Evolutionary conservation across 2,888 invertebrate species (phyloP).

Genomic region (Frankliniella intonsa): DNA sequence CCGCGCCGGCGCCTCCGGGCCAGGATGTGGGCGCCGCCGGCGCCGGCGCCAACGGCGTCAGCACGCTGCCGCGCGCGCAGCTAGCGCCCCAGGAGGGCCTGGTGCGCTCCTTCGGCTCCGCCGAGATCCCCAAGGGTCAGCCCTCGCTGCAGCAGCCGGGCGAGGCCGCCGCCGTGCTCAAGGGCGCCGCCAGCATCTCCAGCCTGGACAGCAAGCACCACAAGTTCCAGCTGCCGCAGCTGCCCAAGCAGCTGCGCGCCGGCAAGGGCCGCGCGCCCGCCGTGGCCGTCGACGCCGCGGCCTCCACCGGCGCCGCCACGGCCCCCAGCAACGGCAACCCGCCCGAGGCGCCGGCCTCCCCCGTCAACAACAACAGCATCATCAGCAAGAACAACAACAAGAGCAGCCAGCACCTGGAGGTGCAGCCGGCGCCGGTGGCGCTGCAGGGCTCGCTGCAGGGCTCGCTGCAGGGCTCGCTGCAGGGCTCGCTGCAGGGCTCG

Average conservation of each 20-base stretch:
- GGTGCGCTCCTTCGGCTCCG: slow-evolving; percentile 17
- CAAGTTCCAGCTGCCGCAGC: slow-evolving; percentile 52
- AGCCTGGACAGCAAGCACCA: slow-evolving; percentile 59
- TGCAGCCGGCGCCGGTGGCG: slow-evolving; percentile 49
- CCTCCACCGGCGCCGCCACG: slow-evolving; percentile 44
- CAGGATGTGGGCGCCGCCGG: slow-evolving; percentile 23
- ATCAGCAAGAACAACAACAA: slow-evolving; percentile 48
- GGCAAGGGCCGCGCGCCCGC: neutral
- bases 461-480: slow-evolving; percentile 61
- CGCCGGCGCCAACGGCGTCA: slow-evolving; percentile 26
- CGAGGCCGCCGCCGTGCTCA: slow-evolving; percentile 44
- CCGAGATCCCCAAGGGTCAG: slow-evolving; percentile 3
- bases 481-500: slow-evolving; percentile 54
- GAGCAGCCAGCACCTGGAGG: slow-evolving; percentile 41
- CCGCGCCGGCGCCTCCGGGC: slow-evolving; percentile 3
- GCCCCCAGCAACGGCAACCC: slow-evolving; percentile 46
- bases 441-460: slow-evolving; percentile 53
- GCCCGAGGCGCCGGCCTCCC: slow-evolving; percentile 47
- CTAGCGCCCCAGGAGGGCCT: neutral
- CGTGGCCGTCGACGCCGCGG: slow-evolving; percentile 29
- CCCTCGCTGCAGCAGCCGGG: slow-evolving; percentile 12
- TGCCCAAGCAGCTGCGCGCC: slow-evolving; percentile 50
- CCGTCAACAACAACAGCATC: slow-evolving; percentile 41
- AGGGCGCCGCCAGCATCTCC: slow-evolving; percentile 60
- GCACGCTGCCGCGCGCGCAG: slow-evolving; percentile 27